Evolutionary conservation across 1,140 invertebrate genomes (phyloP), one percentile per base, ranked within the genome.

Genomic region (Uloborus diversus): DNA sequence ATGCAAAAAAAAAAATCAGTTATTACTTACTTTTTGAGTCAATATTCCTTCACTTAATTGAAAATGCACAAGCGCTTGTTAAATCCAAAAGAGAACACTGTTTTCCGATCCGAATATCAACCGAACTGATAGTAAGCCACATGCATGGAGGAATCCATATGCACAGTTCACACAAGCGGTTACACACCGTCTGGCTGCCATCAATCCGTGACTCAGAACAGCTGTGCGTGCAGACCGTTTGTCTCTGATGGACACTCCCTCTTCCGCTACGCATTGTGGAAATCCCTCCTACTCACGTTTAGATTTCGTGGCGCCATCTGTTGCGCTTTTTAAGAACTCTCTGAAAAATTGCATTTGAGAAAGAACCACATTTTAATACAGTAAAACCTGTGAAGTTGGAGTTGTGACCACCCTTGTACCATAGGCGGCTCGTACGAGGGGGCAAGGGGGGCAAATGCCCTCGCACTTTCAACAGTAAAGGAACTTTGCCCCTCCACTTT

Each of bases 121-220:
- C 37, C 9, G 37, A 42, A 42, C 17, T n/a, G n/a, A n/a, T n/a
- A 1, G 1, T 47, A 1, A 47, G 11, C 42, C 42, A 13, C 11
- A 20, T 20, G 64, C n/a, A 27, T n/a, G 35, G 66, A 32, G 32
- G 56, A 69, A 42, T 49, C 69, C 69, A 61, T 71, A 59, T 71
- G 64, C 14, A n/a, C 4, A 28, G 28, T 11, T 11, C 56, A 13
- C 28, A 28, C 11, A 25, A 30, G 13, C 25, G 56, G 32, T 30
- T 30, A 13, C 1, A 59, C 25, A 23, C n/a, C 25, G 28, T 23
- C 56, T 42, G 51, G n/a, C 13, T 33, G 17, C 49, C 27, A 42
- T 69, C 66, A 17, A 69, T 71, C 27, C 69, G 69, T 71, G 69
- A 71, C 33, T 71, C 69, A 71, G 35, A 71, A 61, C 69, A 71